Percentiles rank a stretch among this genome's conserved stretches.
These are phyloP conservation scores for Gymnopithys bicolor DNA, from an alignment of 2,797 vertebrate genomes.

Conservation along the genomic window DNA sequence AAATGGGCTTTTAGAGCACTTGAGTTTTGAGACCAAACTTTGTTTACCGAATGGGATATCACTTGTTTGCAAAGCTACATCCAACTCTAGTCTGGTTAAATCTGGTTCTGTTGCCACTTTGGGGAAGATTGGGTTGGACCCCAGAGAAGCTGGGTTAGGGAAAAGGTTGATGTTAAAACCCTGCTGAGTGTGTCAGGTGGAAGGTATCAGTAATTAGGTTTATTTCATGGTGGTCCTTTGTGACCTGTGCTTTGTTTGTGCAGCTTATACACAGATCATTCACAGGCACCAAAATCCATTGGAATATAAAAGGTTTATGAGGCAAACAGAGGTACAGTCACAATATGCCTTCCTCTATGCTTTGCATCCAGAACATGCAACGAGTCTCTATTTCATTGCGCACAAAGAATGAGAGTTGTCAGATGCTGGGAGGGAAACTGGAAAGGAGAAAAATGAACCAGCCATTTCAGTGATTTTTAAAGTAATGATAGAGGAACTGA, in stretches of 20 bases:
- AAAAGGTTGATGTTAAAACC: background rate
- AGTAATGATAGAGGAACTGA: background rate
- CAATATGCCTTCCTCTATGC: background rate
- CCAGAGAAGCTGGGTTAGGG: background rate
- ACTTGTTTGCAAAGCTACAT: background rate
- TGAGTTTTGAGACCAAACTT: background rate
- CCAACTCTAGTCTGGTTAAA: background rate
- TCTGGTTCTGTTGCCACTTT: background rate
- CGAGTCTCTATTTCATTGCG: background rate
- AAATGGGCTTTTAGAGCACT: background rate
- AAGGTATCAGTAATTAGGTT: background rate
- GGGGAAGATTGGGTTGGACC: background rate
- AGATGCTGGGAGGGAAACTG: background rate
- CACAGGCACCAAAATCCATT: background rate
- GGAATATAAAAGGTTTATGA: background rate
- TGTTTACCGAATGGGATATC: background rate
- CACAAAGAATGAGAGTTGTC: background rate
- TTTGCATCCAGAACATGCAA: background rate
- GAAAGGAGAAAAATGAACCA: background rate
- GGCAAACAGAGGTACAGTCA: background rate
- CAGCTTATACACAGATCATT: background rate
- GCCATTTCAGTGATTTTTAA: background rate
- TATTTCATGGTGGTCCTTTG: background rate
- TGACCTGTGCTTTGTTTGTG: background rate
- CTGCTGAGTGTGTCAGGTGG: background rate